Evolutionary conservation across 1,140 invertebrate genomes (phyloP).

Genomic region (Drosophila lacertosa): DNA sequence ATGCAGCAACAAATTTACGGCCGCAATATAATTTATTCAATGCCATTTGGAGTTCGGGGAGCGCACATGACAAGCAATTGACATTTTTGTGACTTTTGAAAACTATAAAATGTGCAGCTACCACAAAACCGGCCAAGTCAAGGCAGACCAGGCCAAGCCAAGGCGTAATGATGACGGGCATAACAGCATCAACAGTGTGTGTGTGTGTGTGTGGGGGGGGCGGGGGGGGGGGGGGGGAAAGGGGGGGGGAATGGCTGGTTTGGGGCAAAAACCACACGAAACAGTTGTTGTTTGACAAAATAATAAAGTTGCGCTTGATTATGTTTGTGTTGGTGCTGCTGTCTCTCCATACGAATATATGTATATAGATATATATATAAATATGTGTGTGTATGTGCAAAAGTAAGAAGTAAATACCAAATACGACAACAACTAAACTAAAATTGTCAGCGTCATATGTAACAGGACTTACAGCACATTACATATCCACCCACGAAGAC

Average conservation of each 20-base stretch:
- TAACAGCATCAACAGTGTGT: slow-evolving; percentile 57
- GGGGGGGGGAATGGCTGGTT: slow-evolving; percentile 10
- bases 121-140: slow-evolving; percentile 11
- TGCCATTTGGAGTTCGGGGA: slow-evolving; percentile 57
- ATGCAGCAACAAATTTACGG: slow-evolving; percentile 74
- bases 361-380: too few relatives aligned
- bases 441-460: slow-evolving; percentile 71
- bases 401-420: slow-evolving; percentile 52
- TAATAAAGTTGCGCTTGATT: slow-evolving; percentile 80
- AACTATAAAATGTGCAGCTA: slow-evolving; percentile 80
- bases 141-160: slow-evolving; percentile 27
- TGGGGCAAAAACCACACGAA: slow-evolving; percentile 37
- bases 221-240: neutral
- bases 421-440: slow-evolving; percentile 73
- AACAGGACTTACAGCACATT: slow-evolving; percentile 73
- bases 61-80: slow-evolving; percentile 72
- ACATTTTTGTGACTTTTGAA: slow-evolving; percentile 82
- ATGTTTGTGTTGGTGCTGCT: slow-evolving; percentile 48
- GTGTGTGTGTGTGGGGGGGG: too few relatives aligned
- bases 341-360: neutral
- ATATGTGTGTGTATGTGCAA: slow-evolving; percentile 20
- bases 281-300: slow-evolving; percentile 63
- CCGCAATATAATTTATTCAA: slow-evolving; percentile 82
- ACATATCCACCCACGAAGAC: slow-evolving; percentile 63
- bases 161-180: slow-evolving; percentile 66